Base-by-base conservation (phyloP, 1,140 invertebrate genomes). In the Papilio glaucus region DNA sequence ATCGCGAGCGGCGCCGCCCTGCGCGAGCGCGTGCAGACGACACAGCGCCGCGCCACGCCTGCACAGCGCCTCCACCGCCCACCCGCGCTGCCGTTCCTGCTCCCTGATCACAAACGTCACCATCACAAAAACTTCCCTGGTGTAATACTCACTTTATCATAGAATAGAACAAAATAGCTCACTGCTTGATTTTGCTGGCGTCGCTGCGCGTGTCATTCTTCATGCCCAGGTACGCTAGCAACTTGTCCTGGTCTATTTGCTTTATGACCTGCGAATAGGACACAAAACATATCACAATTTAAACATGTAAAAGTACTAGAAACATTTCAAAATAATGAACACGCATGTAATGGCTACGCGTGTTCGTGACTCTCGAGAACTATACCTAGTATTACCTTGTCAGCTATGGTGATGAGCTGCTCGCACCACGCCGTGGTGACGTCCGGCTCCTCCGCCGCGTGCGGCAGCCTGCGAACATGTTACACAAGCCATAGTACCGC, bases 51-150 rank as follows among this genome's bases (percentile, higher is more conserved):
- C 95, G 49, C 96, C 97, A 90, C 96, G 96, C 72, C 96, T 96
- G 41, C 95, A 94, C 18, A 98, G 88, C 15, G 97, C 96, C 77
- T 98, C 97, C 39, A 98, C 90, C 39, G 98, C 91, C 72, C 94
- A 95, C 57, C 89, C 94, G 84, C 96, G 97, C 82, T 97, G 96
- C 81, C 97, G 97, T 41, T 99, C 98, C 95, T 98, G 97, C 75
- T 95, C 94, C 69, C 96, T 96, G 84, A 3, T 67, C 18, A 73
- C 21, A 3, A 63, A 15, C 39, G 13, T 10, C 4, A 4, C 1
- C 39, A 12, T 41, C 13, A n/a, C n/a, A n/a, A n/a, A n/a, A n/a
- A n/a, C n/a, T n/a, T n/a, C n/a, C n/a, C n/a, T n/a, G n/a, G n/a
- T n/a, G n/a, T 33, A 33, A 33, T 33, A 33, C 29, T 15, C n/a